Conservation (phyloP, 1,140 invertebrate genomes). For the Danaus melanippus region DNA sequence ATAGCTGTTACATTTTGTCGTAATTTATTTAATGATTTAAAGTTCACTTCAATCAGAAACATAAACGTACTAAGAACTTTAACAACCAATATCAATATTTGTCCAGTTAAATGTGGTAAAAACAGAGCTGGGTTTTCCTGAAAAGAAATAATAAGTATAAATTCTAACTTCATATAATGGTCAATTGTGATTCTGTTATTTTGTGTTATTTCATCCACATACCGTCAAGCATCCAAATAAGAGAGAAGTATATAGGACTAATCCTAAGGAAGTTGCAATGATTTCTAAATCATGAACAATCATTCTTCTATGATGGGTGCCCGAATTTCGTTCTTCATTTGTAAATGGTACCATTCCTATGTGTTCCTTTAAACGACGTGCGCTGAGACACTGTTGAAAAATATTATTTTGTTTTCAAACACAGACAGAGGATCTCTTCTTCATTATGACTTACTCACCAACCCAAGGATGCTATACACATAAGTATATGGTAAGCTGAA, state of each 20-base stretch:
- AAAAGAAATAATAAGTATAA: conserved; percentile 12
- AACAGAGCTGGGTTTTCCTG: conserved; percentile 52
- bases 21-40: conserved; percentile 27
- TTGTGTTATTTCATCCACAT: conserved; percentile 1
- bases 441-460: conserved; percentile 28
- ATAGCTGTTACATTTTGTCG: conserved; percentile 30
- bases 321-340: conserved; percentile 3
- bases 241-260: conserved; percentile 43
- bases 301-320: conserved; percentile 23
- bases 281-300: conserved; percentile 47
- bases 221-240: conserved; percentile 45
- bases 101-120: conserved; percentile 40
- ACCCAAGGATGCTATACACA: conserved; percentile 40
- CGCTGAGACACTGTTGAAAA: conserved; percentile 32
- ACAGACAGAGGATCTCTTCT: neutral
- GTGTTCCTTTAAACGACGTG: conserved; percentile 33
- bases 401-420: neutral
- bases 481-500: conserved; percentile 37
- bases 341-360: conserved; percentile 28
- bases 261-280: conserved; percentile 40
- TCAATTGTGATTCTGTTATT: neutral
- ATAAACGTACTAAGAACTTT: conserved; percentile 33
- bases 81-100: conserved; percentile 29
- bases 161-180: neutral
- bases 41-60: conserved; percentile 25